A percentile compares a stretch with the other conserved stretches of the same genome.
phyloP scores from a whole-genome alignment of 2,797 vertebrate genomes.

The Euphonia xanthogaster region DNA sequence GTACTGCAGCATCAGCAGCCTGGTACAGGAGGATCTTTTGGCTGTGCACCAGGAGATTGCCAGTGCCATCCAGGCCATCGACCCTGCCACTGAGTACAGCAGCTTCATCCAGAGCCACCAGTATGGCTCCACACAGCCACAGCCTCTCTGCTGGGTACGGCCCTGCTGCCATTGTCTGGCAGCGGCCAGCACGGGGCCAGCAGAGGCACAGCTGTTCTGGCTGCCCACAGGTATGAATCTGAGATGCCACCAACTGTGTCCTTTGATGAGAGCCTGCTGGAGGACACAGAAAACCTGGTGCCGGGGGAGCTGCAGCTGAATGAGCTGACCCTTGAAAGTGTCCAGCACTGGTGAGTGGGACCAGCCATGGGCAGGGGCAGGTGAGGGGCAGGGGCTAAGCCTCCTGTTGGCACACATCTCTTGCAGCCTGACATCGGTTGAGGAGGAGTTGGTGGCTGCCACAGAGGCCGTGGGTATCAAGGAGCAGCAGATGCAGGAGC shows the following conservation, averaged over 20 bases:
- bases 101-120: constrained; percentile 87
- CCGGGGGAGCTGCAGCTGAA: constrained; percentile 87
- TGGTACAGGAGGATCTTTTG: constrained; percentile 88
- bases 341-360: constrained; percentile 87
- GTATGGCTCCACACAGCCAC: neutral
- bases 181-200: accelerated
- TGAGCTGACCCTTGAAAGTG: constrained; percentile 87
- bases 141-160: accelerated
- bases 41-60: constrained; percentile 84
- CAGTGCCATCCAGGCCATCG: constrained; percentile 77
- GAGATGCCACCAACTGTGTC: constrained; percentile 79
- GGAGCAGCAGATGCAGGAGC: constrained; percentile 79
- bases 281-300: constrained; percentile 81
- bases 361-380: accelerated
- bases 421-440: constrained; percentile 79
- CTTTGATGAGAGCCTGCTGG: constrained; percentile 86
- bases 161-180: constrained; percentile 28
- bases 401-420: accelerated
- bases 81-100: constrained; percentile 86
- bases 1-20: constrained; percentile 88
- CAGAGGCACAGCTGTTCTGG: neutral
- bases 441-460: constrained; percentile 80
- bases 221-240: neutral
- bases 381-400: neutral
- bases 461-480: constrained; percentile 69